phyloP scores from a whole-genome alignment of 1,140 invertebrate genomes.

The Bombus superbus region DNA sequence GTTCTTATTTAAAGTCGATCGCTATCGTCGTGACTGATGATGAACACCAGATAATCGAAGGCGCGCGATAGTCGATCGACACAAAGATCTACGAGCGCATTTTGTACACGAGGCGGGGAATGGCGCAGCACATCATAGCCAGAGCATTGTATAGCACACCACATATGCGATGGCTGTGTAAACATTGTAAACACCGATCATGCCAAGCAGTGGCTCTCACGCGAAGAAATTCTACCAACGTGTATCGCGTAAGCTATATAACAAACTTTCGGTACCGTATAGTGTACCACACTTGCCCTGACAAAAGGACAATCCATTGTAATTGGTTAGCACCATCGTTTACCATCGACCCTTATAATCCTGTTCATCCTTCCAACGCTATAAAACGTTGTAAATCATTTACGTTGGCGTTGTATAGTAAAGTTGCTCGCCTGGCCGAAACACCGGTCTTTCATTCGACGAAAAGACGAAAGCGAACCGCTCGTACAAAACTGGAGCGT shows the following conservation, averaged over 20 bases:
- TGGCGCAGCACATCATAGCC: conserved; percentile 56
- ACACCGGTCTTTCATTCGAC: neutral
- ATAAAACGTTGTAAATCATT: neutral
- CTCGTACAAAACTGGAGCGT: neutral
- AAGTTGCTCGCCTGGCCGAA: neutral
- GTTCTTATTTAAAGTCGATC: neutral
- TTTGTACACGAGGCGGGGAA: conserved; percentile 45
- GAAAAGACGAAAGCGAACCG: neutral
- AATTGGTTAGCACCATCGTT: neutral
- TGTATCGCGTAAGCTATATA: neutral
- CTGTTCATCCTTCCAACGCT: neutral
- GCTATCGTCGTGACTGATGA: neutral
- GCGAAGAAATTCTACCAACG: neutral
- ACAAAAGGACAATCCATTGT: neutral
- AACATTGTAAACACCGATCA: conserved; percentile 69
- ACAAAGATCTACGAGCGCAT: neutral
- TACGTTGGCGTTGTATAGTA: no score
- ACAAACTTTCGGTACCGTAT: neutral
- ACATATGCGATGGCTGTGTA: conserved; percentile 64
- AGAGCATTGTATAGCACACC: conserved; percentile 28
- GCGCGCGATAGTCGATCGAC: neutral
- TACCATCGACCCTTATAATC: no score
- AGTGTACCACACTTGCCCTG: neutral
- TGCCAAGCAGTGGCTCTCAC: conserved; percentile 63
- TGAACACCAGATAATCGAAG: neutral